These are phyloP conservation scores for Hyla sarda DNA, from an alignment of 2,113 vertebrate species.

Conservation along the genomic window DNA sequence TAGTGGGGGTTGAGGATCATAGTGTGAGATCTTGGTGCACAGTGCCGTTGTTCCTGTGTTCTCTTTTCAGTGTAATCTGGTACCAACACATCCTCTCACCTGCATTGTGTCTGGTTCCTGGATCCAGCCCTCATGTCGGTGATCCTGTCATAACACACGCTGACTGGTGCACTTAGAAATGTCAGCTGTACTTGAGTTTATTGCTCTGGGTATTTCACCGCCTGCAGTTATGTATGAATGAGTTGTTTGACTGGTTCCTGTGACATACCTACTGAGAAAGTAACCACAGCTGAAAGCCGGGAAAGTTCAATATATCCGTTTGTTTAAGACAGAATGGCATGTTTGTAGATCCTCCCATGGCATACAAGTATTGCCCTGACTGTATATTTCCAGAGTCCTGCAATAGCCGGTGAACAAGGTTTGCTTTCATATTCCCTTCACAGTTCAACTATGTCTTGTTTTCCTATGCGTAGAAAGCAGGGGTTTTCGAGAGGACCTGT, in stretches of 20 bases:
- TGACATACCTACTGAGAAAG: no score
- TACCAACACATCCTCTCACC: background rate
- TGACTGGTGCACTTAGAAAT: background rate
- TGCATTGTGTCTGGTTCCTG: constrained; percentile 35
- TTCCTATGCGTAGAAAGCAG: background rate
- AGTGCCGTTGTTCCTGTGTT: background rate
- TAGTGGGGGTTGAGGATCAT: no score
- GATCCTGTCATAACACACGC: background rate
- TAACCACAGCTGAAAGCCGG: background rate
- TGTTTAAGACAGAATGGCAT: constrained; percentile 30
- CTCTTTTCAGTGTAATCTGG: background rate
- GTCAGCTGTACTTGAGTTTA: background rate
- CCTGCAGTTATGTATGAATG: constrained; percentile 26
- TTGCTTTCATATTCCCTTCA: background rate
- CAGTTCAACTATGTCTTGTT: background rate
- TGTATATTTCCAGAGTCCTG: background rate
- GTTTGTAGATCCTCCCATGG: background rate
- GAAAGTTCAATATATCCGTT: constrained; percentile 29
- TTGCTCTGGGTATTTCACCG: background rate
- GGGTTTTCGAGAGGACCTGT: no score
- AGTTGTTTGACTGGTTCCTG: constrained; percentile 18
- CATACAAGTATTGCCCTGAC: constrained; percentile 6
- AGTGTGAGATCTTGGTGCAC: no score
- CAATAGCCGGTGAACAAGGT: background rate
- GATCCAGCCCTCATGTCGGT: background rate